Percentiles rank a stretch among this genome's conserved stretches.
These are phyloP conservation scores for Dallia pectoralis DNA, from an alignment of 2,797 vertebrate genomes.

Conservation along the genomic window DNA sequence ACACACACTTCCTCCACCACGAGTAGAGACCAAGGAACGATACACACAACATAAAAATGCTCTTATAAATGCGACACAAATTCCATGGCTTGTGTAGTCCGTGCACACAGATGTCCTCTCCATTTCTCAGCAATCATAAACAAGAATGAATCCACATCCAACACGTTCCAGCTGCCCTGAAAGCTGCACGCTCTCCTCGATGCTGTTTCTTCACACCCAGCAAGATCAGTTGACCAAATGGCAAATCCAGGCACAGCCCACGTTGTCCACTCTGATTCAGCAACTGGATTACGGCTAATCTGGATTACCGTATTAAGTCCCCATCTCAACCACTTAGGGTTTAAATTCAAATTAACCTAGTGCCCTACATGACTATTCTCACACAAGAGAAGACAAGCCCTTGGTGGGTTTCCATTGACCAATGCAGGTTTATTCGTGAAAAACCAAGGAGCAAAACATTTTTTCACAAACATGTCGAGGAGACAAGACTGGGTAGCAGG, in stretches of 20 bases:
- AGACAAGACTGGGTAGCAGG: too few species aligned
- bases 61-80: neutral
- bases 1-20: neutral
- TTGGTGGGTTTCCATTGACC: too few species aligned
- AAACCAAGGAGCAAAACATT: too few species aligned
- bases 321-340: neutral
- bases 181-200: neutral
- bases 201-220: neutral
- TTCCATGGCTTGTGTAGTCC: neutral
- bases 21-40: too few species aligned
- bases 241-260: neutral
- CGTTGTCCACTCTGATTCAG: constrained; percentile 10
- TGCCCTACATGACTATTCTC: neutral
- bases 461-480: too few species aligned
- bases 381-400: too few species aligned
- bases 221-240: neutral
- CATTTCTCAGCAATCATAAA: neutral
- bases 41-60: too few species aligned
- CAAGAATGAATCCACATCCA: neutral
- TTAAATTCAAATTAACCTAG: neutral
- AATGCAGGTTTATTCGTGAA: too few species aligned
- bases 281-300: constrained; percentile 24
- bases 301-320: neutral
- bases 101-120: neutral
- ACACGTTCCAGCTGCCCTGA: neutral